phyloP scores from a whole-genome alignment of 2,797 vertebrate genomes.

The Phoeniculus purpureus region DNA sequence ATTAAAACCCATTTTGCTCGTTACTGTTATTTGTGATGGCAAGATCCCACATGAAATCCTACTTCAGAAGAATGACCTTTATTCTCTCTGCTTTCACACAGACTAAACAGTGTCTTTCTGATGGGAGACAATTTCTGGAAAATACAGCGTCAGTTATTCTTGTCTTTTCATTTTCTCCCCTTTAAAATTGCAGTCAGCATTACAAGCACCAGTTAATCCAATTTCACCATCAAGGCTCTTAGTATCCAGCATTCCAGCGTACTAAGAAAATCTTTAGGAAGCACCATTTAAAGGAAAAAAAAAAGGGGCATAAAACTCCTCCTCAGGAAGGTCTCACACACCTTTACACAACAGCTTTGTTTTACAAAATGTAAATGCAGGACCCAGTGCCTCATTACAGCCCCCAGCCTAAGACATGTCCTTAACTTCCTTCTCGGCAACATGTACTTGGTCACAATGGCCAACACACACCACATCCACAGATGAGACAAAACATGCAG shows the following conservation, averaged over 20 bases:
- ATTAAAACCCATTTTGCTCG: not conserved
- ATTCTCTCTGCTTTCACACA: not conserved
- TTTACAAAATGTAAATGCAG: conserved; percentile 4
- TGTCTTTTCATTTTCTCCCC: not conserved
- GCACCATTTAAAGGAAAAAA: not conserved
- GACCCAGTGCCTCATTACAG: not conserved
- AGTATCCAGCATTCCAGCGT: not conserved
- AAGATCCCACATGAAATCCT: not conserved
- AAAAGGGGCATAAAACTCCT: not conserved
- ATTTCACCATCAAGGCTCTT: not conserved
- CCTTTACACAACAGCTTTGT: not conserved
- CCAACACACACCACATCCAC: not conserved
- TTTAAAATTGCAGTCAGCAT: not conserved
- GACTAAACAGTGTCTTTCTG: not conserved
- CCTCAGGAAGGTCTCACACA: not conserved
- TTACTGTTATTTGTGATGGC: not conserved
- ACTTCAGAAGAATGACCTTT: not conserved
- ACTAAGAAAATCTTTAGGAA: not conserved
- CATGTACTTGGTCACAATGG: not conserved
- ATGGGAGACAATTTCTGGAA: not conserved
- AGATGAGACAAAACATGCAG: not conserved
- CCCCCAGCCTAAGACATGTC: not conserved
- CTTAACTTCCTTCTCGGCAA: not conserved
- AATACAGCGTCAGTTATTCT: not conserved
- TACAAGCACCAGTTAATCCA: not conserved